Conservation (phyloP, 2,888 invertebrate species). For the Hirtodrosophila trivittata region DNA sequence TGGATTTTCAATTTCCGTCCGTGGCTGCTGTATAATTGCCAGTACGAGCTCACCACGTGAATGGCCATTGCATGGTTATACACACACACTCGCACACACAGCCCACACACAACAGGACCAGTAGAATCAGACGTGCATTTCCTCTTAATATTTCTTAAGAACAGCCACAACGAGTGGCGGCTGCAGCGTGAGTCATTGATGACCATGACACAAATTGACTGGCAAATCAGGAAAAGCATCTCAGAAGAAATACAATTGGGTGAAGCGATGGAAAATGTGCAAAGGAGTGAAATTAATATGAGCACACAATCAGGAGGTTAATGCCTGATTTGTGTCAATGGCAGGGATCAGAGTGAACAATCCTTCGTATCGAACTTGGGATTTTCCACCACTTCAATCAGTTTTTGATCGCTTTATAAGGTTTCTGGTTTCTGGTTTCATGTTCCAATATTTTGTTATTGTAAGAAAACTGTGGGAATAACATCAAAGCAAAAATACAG, state of each 20-base stretch:
- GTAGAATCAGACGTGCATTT: not conserved
- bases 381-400: too few relatives aligned
- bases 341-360: too few relatives aligned
- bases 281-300: conserved; percentile 22
- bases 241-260: conserved; percentile 17
- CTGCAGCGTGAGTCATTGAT: conserved; percentile 32
- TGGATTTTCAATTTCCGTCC: conserved; percentile 63
- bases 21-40: conserved; percentile 56
- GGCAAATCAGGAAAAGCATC: conserved; percentile 5
- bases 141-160: conserved; percentile 12
- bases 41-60: conserved; percentile 43
- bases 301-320: conserved; percentile 39
- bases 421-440: too few relatives aligned
- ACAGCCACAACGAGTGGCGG: too few relatives aligned
- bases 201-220: conserved; percentile 59
- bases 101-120: not conserved
- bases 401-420: too few relatives aligned
- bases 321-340: too few relatives aligned
- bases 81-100: conserved; percentile 3
- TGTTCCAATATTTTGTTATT: too few relatives aligned
- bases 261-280: not conserved
- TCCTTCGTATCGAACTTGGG: too few relatives aligned
- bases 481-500: too few relatives aligned
- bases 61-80: not conserved
- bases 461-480: too few relatives aligned